Evolutionary conservation across 2,113 vertebrate genomes (phyloP).

Genomic region (Sus scrofa): DNA sequence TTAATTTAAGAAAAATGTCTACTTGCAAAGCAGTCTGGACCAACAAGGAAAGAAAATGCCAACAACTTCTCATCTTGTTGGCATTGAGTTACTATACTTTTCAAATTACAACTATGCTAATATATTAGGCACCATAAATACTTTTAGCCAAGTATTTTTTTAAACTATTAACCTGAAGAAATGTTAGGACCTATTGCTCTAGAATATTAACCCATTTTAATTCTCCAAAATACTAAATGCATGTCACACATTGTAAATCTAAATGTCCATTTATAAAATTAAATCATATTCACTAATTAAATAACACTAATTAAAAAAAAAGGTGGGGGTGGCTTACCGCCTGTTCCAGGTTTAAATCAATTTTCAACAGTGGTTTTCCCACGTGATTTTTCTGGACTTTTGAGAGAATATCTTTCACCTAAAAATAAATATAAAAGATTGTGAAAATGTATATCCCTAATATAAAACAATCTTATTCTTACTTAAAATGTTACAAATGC

Average conservation of each 20-base stretch:
- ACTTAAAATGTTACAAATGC: slow-evolving; percentile 40
- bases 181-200: slow-evolving; percentile 13
- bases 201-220: slow-evolving; percentile 43
- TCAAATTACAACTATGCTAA: slow-evolving; percentile 41
- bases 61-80: background rate
- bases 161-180: slow-evolving; percentile 27
- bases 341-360: slow-evolving; percentile 90
- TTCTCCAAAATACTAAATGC: slow-evolving; percentile 29
- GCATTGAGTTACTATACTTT: background rate
- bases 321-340: slow-evolving; percentile 86
- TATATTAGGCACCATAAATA: background rate
- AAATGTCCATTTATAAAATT: slow-evolving; percentile 49
- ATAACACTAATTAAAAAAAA: slow-evolving; percentile 46
- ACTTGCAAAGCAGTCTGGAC: slow-evolving; percentile 20
- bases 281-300: slow-evolving; percentile 12
- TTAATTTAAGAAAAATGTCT: slow-evolving; percentile 14
- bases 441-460: slow-evolving; percentile 18
- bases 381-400: slow-evolving; percentile 89
- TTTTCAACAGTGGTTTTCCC: slow-evolving; percentile 92
- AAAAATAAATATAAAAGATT: slow-evolving; percentile 67
- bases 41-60: slow-evolving; percentile 13
- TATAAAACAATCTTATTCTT: slow-evolving; percentile 53
- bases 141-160: background rate
- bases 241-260: background rate
- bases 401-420: slow-evolving; percentile 92